Percentiles rank a stretch among this genome's conserved stretches.
phyloP scores from a whole-genome alignment of 1,140 invertebrate species.

The Diorhabda carinulata region DNA sequence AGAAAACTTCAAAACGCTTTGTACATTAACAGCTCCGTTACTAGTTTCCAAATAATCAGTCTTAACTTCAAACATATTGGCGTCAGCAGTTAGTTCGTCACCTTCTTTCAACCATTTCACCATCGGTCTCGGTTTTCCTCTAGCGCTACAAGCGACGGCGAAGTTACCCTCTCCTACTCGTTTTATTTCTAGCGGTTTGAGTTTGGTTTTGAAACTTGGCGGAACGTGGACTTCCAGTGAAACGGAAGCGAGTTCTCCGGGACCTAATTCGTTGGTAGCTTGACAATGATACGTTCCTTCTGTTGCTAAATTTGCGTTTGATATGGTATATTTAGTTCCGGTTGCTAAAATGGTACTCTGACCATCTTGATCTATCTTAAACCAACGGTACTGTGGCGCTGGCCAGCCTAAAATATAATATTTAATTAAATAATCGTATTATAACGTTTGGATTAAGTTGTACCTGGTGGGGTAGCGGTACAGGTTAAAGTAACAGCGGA shows the following conservation, averaged over 20 bases:
- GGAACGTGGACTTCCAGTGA: constrained; percentile 82
- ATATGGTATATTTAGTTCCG: constrained; percentile 81
- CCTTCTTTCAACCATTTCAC: constrained; percentile 86
- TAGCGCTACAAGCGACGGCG: constrained; percentile 75
- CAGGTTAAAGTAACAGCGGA: constrained; percentile 80
- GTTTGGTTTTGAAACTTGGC: constrained; percentile 74
- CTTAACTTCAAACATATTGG: constrained; percentile 73
- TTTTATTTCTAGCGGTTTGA: constrained; percentile 77
- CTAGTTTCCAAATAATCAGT: constrained; percentile 71
- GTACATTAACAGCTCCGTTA: constrained; percentile 74
- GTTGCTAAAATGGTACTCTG: constrained; percentile 63
- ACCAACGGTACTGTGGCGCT: constrained; percentile 83
- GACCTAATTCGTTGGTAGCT: constrained; percentile 82
- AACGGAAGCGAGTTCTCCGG: constrained; percentile 76
- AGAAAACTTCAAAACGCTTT: constrained; percentile 75
- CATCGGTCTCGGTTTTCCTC: constrained; percentile 79
- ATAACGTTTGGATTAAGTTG: background rate
- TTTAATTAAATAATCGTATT: background rate
- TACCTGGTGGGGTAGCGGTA: constrained; percentile 68
- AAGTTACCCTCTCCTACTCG: constrained; percentile 78
- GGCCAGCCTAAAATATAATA: constrained; percentile 67
- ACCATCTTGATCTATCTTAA: constrained; percentile 63
- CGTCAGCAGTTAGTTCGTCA: constrained; percentile 67
- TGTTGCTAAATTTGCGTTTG: constrained; percentile 73
- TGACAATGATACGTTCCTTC: constrained; percentile 88